Evolutionary conservation across 37 sponge, comb jelly and placozoan genomes (phyloP), one percentile per base, ranked within the genome.

Genomic region (Corticium candelabrum): DNA sequence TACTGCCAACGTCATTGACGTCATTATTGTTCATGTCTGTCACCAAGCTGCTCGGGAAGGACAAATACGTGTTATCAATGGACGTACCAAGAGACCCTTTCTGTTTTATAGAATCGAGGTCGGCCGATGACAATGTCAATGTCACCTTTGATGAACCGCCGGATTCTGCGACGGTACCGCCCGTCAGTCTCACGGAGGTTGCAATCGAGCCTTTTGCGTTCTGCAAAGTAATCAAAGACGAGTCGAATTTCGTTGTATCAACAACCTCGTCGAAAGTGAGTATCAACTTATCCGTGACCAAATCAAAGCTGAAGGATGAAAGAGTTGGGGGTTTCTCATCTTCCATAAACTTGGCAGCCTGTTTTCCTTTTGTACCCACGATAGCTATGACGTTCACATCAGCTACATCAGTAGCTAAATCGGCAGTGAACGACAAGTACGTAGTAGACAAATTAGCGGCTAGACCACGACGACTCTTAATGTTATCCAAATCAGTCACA

Each of bases 201-300:
- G 73, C 31, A 29, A 4, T 15, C 73, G 73, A 29, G 38, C 76
- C 85, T 0, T 34, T 3, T 15, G 38, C 56, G 69, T 77, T 84
- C 4, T 90, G 89, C 1, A 94, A 84, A n/a, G 87, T 84, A 3
- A 94, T 84, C 0, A 79, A 39, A 29, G 83, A 73, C 34, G 87
- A 69, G 56, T 84, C 69, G 11, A 94, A 78, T 0, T 74, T 82
- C 2, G 7, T 36, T 11, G 82, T 41, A 69, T 90, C 74, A 31
- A 94, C 84, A 30, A 85, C 87, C 83, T 94, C 95, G 86, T 85
- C 76, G 67, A 94, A 90, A 35, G 72, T 80, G 34, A 94, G 78
- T 0, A 74, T 56, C 0, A 94, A 33, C 35, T 41, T 39, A 2
- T 86, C 93, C 0, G 32, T 39, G 62, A 82, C 62, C 34, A 91